Percentiles rank a stretch among this genome's conserved stretches.
Conservation (phyloP, 2,888 invertebrate species). For the Stenoptilia bipunctidactyla region DNA sequence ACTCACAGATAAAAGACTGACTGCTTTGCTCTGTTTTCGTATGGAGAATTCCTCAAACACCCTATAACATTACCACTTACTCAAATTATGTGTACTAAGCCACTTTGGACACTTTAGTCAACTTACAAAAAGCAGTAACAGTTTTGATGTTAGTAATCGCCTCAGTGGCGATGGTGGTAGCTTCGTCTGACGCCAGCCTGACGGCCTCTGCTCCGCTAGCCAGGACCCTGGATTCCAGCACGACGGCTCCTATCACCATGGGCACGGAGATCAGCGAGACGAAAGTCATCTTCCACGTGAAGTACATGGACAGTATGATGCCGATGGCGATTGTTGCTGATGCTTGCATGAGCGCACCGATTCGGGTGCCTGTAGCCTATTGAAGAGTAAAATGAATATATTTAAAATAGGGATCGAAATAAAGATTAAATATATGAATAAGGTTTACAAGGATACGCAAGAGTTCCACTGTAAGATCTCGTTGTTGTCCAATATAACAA, state of each 20-base stretch:
- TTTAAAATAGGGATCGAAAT: too few species aligned
- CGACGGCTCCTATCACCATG: background rate
- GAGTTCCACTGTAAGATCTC: too few species aligned
- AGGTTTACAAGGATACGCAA: too few species aligned
- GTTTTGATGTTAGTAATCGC: background rate
- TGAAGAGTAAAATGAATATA: too few species aligned
- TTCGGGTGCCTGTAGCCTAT: background rate
- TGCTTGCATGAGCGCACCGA: background rate
- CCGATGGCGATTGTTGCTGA: background rate
- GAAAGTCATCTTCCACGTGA: background rate
- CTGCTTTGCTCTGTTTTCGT: too few species aligned
- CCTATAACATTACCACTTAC: too few species aligned
- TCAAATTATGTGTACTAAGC: too few species aligned
- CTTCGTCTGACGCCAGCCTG: background rate
- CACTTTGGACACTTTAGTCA: too few species aligned
- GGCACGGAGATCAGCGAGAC: background rate
- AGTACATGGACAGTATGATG: background rate
- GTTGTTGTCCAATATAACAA: too few species aligned
- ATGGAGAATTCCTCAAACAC: too few species aligned
- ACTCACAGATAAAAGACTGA: too few species aligned
- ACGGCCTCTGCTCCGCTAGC: background rate
- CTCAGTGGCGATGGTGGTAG: background rate
- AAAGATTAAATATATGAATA: too few species aligned
- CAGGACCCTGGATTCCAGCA: background rate
- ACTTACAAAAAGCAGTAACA: background rate